Conservation (phyloP, 2,113 vertebrate genomes). For the Solenodon paradoxus region DNA sequence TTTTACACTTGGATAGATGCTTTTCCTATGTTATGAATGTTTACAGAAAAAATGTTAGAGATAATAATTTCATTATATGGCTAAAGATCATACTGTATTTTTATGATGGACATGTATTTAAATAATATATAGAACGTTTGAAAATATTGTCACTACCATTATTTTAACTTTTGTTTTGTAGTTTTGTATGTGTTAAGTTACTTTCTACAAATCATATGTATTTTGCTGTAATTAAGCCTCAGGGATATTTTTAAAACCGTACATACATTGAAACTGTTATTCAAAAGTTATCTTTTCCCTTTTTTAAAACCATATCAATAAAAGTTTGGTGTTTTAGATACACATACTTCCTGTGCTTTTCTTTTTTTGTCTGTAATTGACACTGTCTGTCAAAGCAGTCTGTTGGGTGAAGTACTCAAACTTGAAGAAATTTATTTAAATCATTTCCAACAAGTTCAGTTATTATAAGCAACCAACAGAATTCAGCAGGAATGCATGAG, state of each 20-base stretch:
- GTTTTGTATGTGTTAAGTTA: not conserved
- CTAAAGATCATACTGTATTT: not conserved
- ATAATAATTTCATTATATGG: not conserved
- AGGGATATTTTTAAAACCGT: not conserved
- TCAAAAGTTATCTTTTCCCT: not conserved
- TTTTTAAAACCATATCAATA: not conserved
- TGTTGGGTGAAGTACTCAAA: not conserved
- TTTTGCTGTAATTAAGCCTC: not conserved
- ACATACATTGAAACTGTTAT: not conserved
- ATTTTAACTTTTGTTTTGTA: not conserved
- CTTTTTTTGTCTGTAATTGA: not conserved
- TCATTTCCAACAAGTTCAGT: not conserved
- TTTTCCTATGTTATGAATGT: not conserved
- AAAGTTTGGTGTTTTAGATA: not conserved
- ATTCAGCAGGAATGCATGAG: not conserved
- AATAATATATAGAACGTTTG: not conserved
- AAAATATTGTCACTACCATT: not conserved
- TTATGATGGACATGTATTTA: not conserved
- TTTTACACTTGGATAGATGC: not conserved
- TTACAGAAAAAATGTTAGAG: not conserved
- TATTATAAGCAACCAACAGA: not conserved
- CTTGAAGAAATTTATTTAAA: constrained; percentile 7
- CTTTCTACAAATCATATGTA: not conserved
- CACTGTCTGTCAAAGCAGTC: not conserved
- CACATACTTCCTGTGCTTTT: not conserved